phyloP scores from a whole-genome alignment of 2,797 vertebrate genomes.

The Smutsia temminckii region DNA sequence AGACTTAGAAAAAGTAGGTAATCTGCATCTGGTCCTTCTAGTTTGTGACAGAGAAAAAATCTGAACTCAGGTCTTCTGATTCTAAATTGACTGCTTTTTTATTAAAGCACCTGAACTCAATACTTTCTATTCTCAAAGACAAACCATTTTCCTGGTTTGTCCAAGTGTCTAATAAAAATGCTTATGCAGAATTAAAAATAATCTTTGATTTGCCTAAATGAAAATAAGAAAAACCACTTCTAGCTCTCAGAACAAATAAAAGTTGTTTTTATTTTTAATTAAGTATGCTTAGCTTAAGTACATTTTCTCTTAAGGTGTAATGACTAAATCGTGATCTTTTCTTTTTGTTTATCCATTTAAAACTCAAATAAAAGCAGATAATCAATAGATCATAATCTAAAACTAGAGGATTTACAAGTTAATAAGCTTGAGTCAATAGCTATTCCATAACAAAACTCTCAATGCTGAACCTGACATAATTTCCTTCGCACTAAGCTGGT shows the following conservation, averaged over 20 bases:
- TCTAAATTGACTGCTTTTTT: neutral
- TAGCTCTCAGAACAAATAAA: constrained; percentile 29
- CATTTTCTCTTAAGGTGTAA: constrained; percentile 74
- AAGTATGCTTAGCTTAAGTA: constrained; percentile 49
- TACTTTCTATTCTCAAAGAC: neutral
- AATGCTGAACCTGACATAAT: constrained; percentile 67
- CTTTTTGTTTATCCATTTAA: constrained; percentile 80
- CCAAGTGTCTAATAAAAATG: constrained; percentile 32
- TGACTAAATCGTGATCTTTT: constrained; percentile 73
- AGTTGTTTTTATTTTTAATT: constrained; percentile 72
- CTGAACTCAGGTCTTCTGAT: neutral
- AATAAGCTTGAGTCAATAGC: constrained; percentile 81
- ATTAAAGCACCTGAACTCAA: neutral
- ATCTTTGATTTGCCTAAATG: constrained; percentile 20
- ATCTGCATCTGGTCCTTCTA: neutral
- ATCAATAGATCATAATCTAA: constrained; percentile 80
- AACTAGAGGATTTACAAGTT: constrained; percentile 81
- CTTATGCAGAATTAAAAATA: neutral
- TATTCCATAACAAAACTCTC: constrained; percentile 68
- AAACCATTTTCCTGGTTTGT: neutral
- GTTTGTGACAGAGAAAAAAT: neutral
- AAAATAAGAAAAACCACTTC: constrained; percentile 49
- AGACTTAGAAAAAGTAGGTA: neutral
- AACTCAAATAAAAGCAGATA: constrained; percentile 75
- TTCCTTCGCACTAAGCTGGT: constrained; percentile 74